These are phyloP conservation scores for Siderastrea radians DNA, from an alignment of 92 coral and sea anemone species.

Conservation along the genomic window DNA sequence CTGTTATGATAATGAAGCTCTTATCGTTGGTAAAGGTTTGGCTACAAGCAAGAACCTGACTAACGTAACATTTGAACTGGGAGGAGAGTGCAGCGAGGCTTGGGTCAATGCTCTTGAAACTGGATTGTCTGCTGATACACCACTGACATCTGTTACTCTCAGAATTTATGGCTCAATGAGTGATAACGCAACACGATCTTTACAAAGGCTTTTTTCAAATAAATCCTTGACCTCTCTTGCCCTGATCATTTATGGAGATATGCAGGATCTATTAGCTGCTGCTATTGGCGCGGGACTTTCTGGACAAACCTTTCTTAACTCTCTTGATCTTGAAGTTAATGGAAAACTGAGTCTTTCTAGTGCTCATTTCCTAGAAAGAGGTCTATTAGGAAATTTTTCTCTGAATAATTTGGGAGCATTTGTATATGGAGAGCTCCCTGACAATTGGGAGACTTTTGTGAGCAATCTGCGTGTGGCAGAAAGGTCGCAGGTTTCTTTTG, in stretches of 20 bases:
- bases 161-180: neutral
- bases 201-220: neutral
- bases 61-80: neutral
- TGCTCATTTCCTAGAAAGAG: neutral
- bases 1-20: too few species aligned
- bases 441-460: neutral
- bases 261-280: neutral
- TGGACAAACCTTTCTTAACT: neutral
- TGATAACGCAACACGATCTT: neutral
- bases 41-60: neutral
- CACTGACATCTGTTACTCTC: neutral
- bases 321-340: neutral
- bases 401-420: neutral
- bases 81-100: too few species aligned
- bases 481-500: neutral
- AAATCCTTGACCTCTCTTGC: neutral
- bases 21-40: neutral
- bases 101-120: neutral
- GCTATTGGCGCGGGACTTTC: neutral
- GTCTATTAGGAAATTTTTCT: neutral
- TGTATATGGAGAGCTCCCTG: constrained; percentile 7
- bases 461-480: neutral
- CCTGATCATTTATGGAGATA: neutral
- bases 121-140: neutral
- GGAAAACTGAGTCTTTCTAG: neutral